Conservation (phyloP, 2,113 vertebrate species). For the Xyrauchen texanus region DNA sequence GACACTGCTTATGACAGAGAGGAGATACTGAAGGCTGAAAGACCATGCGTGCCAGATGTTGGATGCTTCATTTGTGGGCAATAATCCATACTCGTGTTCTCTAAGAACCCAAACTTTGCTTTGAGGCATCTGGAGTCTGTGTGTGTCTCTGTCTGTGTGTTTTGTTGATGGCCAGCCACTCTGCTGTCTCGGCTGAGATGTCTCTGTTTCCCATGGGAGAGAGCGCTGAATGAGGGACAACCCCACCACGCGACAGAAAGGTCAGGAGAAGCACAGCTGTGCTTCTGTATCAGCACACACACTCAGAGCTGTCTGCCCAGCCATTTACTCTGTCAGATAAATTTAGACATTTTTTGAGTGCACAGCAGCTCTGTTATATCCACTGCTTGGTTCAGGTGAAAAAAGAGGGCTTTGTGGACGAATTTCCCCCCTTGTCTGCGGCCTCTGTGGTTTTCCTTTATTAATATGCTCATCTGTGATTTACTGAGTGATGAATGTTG, state of each 20-base stretch:
- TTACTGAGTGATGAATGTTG: constrained; percentile 12
- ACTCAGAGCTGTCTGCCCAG: constrained; percentile 19
- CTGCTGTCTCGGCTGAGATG: constrained; percentile 21
- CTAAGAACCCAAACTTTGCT: constrained; percentile 11
- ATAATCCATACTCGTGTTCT: constrained; percentile 15
- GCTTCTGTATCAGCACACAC: constrained; percentile 48
- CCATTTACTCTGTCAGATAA: constrained; percentile 75
- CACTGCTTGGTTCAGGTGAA: constrained; percentile 59
- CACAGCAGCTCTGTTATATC: constrained; percentile 52
- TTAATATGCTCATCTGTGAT: constrained; percentile 27
- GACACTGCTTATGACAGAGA: no score
- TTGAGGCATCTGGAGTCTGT: not conserved
- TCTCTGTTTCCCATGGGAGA: constrained; percentile 35
- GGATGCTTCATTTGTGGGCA: constrained; percentile 1
- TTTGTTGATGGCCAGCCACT: constrained; percentile 17
- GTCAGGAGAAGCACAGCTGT: constrained; percentile 57
- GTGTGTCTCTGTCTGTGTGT: no score
- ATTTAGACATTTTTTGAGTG: constrained; percentile 69
- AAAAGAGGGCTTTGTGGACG: constrained; percentile 60
- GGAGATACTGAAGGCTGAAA: not conserved
- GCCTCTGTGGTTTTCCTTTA: constrained; percentile 7
- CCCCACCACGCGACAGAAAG: constrained; percentile 38
- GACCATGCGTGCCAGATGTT: constrained; percentile 1
- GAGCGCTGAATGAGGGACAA: constrained; percentile 13
- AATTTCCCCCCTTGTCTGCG: constrained; percentile 25